Base-by-base conservation (phyloP, 2,113 vertebrate genomes). In the Ptilorrhoa leucosticta region DNA sequence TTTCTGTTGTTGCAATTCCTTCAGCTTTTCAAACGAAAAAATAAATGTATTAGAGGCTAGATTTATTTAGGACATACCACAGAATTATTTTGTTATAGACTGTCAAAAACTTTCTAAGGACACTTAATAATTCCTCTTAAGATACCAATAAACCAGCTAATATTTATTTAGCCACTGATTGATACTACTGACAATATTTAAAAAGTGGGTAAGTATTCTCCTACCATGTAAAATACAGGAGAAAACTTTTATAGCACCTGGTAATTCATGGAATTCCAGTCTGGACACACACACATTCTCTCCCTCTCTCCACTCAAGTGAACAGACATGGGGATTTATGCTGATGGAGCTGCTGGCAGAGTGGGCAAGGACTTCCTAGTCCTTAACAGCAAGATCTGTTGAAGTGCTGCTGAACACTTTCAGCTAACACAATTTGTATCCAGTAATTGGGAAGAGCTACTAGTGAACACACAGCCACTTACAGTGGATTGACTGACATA, bases 1-100 rank as follows among this genome's bases (percentile, higher is more conserved):
- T 97, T 99, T 99, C 97, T 98, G 98, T 89, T 99, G 98, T 90
- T 99, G 99, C 94, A 98, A 97, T 96, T 98, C 98, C 94, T 98
- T 99, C 89, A 99, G 96, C 99, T 99, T 97, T 93, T 92, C 35
- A 93, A 97, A 91, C 6, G 81, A 57, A 97, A 92, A 90, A 87
- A 35, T 2, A 70, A 30, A 61, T 1, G 3, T 21, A 64, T 69
- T 54, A 83, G n/a, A 83, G 45, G 42, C 20, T 47, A 73, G 9
- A 10, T 86, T 93, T 63, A 91, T 40, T 89, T 66, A 57, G 11
- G 92, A 78, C 1, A 9, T 48, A 77, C 17, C 37, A 42, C 42
- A 83, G 21, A 45, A 66, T 70, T 79, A 83, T 65, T 70, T 79
- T 80, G n/a, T 64, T 33, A 19, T 21, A 86, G 15, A 50, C 13